Base-by-base conservation (phyloP, 2,113 vertebrate genomes). In the Anhinga rufa region DNA sequence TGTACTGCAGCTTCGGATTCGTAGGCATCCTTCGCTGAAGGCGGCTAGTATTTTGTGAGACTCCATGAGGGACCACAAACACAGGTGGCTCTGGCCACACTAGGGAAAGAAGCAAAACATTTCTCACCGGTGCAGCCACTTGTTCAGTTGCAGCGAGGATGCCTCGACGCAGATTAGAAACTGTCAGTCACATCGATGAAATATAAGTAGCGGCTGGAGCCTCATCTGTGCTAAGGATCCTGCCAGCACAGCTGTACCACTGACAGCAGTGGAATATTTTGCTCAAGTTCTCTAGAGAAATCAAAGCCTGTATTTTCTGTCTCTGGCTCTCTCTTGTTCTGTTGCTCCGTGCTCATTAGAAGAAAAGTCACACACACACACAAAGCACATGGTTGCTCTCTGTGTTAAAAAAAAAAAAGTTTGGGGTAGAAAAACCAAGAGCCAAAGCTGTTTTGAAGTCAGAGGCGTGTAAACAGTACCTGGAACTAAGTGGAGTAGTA, bases 231-330 rank as follows among this genome's bases (percentile, higher is more conserved):
- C 66, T 68, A 12, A 68, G 75, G 81, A 85, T 93, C 75, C 85
- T 96, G 95, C 95, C 95, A 96, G 93, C 95, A 93, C 92, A 96
- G 96, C 96, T 96, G 96, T 96, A 94, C 78, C 84, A 91, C 87
- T 96, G 90, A 94, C 94, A 96, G 92, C 96, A 96, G 85, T 91
- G 95, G 96, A 96, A 96, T 90, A 96, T 96, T 95, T 97, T 97
- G 87, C 92, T 95, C 85, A 95, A 90, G 87, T 87, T 96, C 96
- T 95, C 95, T 90, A 90, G 95, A 94, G 95, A 76, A 96, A 97
- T 96, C 64, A 94, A 96, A 96, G 94, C 82, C 57, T 93, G 42
- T 77, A 58, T 96, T 94, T 96, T 95, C 51, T 96, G 48, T 82
- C 61, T 95, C 84, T 93, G 58, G 11, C 70, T 80, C 28, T 72